phyloP scores from a whole-genome alignment of 2,888 invertebrate species.

The Blastobasis lacticolella region DNA sequence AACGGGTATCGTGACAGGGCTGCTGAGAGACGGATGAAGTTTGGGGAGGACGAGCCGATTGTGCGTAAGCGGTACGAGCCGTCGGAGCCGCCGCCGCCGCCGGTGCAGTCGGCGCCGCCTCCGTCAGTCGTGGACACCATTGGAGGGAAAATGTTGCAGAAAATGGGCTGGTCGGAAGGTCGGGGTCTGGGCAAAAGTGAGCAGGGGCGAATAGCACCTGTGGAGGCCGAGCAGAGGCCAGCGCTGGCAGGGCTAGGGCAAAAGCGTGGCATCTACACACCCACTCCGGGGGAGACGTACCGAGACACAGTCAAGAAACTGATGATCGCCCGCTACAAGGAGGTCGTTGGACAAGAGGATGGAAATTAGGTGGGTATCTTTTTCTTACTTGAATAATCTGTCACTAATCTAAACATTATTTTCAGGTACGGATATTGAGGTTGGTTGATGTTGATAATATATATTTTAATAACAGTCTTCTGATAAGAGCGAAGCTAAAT shows the following conservation, averaged over 20 bases:
- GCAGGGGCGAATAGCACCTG: slow-evolving; percentile 94
- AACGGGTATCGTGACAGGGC: slow-evolving; percentile 93
- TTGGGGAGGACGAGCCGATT: slow-evolving; percentile 85
- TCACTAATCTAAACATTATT: slow-evolving; percentile 16
- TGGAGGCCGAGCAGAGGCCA: slow-evolving; percentile 83
- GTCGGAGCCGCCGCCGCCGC: slow-evolving; percentile 42
- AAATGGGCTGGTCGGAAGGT: slow-evolving; percentile 99
- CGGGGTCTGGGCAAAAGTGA: slow-evolving; percentile 94
- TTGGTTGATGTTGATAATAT: slow-evolving; percentile 26
- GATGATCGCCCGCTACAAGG: slow-evolving; percentile 91
- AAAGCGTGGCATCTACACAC: slow-evolving; percentile 83
- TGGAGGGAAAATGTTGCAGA: slow-evolving; percentile 95
- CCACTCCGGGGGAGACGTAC: slow-evolving; percentile 88
- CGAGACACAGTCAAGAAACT: slow-evolving; percentile 92
- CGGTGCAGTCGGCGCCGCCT: slow-evolving; percentile 73
- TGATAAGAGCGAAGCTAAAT: too few species aligned
- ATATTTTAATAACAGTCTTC: too few species aligned
- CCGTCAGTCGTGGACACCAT: slow-evolving; percentile 90
- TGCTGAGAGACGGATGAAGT: slow-evolving; percentile 94
- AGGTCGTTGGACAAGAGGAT: slow-evolving; percentile 79
- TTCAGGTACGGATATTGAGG: slow-evolving; percentile 31
- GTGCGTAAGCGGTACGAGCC: slow-evolving; percentile 60
- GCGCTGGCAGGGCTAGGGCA: slow-evolving; percentile 91
- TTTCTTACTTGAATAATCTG: slow-evolving; percentile 15
- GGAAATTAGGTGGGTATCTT: slow-evolving; percentile 55